Evolutionary conservation across 1,140 invertebrate genomes (phyloP).

Genomic region (Leptonema lineaticorne): DNA sequence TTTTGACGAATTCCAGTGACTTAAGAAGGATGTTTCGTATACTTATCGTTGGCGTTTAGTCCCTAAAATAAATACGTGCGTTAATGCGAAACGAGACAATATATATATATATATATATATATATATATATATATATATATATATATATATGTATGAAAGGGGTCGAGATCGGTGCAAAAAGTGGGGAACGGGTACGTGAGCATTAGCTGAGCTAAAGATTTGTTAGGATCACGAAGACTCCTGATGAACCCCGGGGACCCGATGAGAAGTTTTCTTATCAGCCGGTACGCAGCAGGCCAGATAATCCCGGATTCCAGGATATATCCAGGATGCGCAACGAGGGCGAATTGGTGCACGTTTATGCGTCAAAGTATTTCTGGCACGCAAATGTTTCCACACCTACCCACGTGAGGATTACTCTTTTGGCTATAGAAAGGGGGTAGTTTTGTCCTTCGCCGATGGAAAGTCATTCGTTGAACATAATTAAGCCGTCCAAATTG

Average conservation of each 20-base stretch:
- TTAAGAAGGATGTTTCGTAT: too few relatives aligned
- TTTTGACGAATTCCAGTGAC: too few relatives aligned
- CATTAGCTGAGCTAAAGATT: slow-evolving; percentile 7
- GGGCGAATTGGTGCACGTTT: background rate
- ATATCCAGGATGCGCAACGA: too few relatives aligned
- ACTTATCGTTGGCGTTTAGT: too few relatives aligned
- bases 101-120: background rate
- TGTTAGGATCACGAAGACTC: slow-evolving; percentile 9
- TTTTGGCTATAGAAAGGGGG: too few relatives aligned
- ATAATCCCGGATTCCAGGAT: background rate
- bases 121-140: background rate
- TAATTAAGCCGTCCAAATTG: background rate
- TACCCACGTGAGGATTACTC: slow-evolving; percentile 24
- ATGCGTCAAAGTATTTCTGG: slow-evolving; percentile 23
- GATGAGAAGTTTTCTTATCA: slow-evolving; percentile 21
- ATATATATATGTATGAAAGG: background rate
- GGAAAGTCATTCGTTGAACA: background rate
- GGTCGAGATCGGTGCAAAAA: too few relatives aligned
- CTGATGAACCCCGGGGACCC: background rate
- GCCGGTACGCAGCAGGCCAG: background rate
- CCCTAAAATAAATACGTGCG: background rate
- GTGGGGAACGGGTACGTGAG: background rate
- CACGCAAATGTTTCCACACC: slow-evolving; percentile 27
- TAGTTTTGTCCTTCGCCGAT: too few relatives aligned
- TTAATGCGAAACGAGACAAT: too few relatives aligned